phyloP scores from a whole-genome alignment of 1,140 invertebrate genomes.

The Chironomus striatipennis region DNA sequence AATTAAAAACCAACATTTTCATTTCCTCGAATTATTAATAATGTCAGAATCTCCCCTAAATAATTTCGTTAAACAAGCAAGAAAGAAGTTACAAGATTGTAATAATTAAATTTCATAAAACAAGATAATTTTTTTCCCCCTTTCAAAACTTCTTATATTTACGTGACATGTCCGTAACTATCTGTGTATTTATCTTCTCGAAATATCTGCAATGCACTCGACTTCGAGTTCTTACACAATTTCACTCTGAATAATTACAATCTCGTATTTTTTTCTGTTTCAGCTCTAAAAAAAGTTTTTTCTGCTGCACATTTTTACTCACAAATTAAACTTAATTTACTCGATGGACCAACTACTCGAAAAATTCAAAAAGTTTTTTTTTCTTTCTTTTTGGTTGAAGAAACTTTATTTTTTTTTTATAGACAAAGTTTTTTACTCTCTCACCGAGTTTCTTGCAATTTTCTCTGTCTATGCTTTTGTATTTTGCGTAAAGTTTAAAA shows the following conservation, averaged over 20 bases:
- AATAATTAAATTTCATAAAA: background rate
- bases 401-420: conserved; percentile 21
- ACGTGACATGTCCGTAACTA: too few relatives aligned
- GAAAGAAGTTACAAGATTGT: too few relatives aligned
- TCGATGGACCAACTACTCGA: background rate
- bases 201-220: background rate
- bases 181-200: too few relatives aligned
- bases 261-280: background rate
- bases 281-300: background rate
- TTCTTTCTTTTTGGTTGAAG: background rate
- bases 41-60: too few relatives aligned
- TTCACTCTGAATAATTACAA: conserved; percentile 5
- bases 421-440: background rate
- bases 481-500: background rate
- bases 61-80: too few relatives aligned
- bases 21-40: too few relatives aligned
- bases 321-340: conserved; percentile 23
- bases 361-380: background rate
- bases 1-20: too few relatives aligned
- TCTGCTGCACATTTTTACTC: background rate
- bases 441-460: background rate
- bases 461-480: background rate
- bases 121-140: background rate
- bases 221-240: background rate
- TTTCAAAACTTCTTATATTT: background rate